Base-by-base conservation (phyloP, 2,888 invertebrate genomes). In the Liopterus haemorrhoidalis region DNA sequence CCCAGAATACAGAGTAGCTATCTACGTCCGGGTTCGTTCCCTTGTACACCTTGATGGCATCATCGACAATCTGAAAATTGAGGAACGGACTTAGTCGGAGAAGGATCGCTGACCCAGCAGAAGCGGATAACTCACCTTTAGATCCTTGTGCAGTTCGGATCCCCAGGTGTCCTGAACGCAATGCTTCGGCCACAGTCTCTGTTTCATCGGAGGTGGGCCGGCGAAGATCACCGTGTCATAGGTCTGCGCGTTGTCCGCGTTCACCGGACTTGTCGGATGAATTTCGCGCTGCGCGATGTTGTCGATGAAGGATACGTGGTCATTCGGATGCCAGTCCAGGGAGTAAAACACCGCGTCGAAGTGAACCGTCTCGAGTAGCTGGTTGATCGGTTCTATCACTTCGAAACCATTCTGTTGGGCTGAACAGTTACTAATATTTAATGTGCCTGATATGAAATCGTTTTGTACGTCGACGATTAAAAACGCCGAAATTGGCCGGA, bases 1-100 rank as follows among this genome's bases (percentile, higher is more conserved):
- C 96, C 89, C 92, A 94, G 74, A 97, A 97, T 32, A 94, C 96
- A 0, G 95, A 95, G 69, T 97, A 97, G 2, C 94, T 93, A 69
- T 97, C 97, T 44, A 96, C 88, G 55, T 93, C 90, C 0, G 95
- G 85, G 69, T 93, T 88, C 1, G 87, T 90, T 27, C 96, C 96
- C 66, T 92, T 92, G 70, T 88, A 87, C 39, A 92, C 81, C 64
- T 87, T 85, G 36, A 86, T 76, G 3, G 84, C 82, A 45, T 79
- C 77, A 5, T 87, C 84, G 27, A 81, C 73, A 42, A 89, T 70
- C 83, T 84, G 63, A 18, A 60, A 58, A 14, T 47, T 39, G 24
- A 25, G 5, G 19, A 33, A 11, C 18, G 12, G 12, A 15, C 3
- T 12, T 5, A 25, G 3, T 25, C 3, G 3, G 25, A 12, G 24